Base-by-base conservation (phyloP, 2,113 vertebrate genomes). In the Pachypanchax playfairii region DNA sequence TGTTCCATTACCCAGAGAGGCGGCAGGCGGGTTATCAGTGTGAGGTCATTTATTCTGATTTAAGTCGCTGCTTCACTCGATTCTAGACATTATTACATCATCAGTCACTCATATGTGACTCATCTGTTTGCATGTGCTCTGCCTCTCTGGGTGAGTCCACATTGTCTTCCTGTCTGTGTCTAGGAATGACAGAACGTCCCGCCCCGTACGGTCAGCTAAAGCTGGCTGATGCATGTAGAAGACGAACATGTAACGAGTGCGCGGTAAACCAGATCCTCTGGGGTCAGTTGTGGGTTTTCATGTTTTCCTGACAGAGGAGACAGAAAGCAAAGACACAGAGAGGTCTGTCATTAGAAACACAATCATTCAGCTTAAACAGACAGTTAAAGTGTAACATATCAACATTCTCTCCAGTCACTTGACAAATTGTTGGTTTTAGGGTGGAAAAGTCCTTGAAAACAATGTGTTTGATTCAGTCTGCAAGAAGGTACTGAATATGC, bases 41-140 rank as follows among this genome's bases (percentile, higher is more conserved):
- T 83, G 84, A 81, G 68, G 70, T 87, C 70, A 88, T 76, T 75
- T 54, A 48, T 64, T 53, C 62, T 58, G 54, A 73, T 58, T 82
- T 65, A 80, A 71, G 76, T 83, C 80, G 77, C 76, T 26, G 62
- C 60, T 36, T 63, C 55, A 52, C 31, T 49, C 22, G 4, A 21
- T 35, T 54, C 43, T 36, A 62, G 63, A 61, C 70, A 8, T 29
- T 6, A 43, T 64, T 55, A 72, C 61, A 66, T 83, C 76, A 72
- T 71, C 58, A 24, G 41, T 63, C 70, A 47, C 66, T 76, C 77
- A 66, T 22, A 69, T 21, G 63, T 84, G 82, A 89, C 66, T 89
- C 85, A 84, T 79, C 26, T 56, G 42, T 55, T 61, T 24, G 7
- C 35, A 31, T 41, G 43, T 42, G 28, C 33, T 49, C 42, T 1